Evolutionary conservation across 2,113 vertebrate genomes (phyloP).

Genomic region (Orientallactaga bullata): DNA sequence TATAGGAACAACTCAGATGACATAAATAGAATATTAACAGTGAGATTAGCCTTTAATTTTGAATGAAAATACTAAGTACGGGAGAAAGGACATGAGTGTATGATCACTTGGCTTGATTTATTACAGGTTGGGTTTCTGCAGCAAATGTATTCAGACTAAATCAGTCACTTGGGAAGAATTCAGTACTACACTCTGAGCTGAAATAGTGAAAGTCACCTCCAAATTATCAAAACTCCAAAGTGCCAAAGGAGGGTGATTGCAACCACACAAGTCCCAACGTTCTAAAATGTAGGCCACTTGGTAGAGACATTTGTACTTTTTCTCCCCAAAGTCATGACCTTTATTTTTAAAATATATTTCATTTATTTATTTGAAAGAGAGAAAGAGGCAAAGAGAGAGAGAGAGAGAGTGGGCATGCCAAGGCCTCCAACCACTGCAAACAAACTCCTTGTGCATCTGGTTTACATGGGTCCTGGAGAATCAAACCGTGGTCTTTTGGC

Average conservation of each 20-base stretch:
- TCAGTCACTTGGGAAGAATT: not conserved
- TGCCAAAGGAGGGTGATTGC: not conserved
- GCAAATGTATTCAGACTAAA: not conserved
- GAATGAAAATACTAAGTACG: conserved; percentile 25
- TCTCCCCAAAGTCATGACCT: not conserved
- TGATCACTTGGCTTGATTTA: not conserved
- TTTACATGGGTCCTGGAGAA: no score
- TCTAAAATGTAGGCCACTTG: not conserved
- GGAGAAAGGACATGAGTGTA: not conserved
- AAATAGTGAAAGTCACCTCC: not conserved
- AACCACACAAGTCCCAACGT: not conserved
- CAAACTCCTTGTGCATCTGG: no score
- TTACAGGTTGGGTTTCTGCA: not conserved
- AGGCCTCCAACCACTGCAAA: no score
- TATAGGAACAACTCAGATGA: conserved; percentile 30
- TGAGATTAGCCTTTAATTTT: conserved; percentile 19
- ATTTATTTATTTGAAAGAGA: no score
- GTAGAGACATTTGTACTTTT: not conserved
- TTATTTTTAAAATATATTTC: no score
- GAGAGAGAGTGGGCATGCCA: no score
- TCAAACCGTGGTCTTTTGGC: no score
- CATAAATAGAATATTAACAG: conserved; percentile 1
- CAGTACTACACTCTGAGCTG: not conserved
- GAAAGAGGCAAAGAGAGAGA: no score
- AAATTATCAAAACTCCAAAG: not conserved